phyloP scores from a whole-genome alignment of 1,140 invertebrate species.

The Bombus superbus region DNA sequence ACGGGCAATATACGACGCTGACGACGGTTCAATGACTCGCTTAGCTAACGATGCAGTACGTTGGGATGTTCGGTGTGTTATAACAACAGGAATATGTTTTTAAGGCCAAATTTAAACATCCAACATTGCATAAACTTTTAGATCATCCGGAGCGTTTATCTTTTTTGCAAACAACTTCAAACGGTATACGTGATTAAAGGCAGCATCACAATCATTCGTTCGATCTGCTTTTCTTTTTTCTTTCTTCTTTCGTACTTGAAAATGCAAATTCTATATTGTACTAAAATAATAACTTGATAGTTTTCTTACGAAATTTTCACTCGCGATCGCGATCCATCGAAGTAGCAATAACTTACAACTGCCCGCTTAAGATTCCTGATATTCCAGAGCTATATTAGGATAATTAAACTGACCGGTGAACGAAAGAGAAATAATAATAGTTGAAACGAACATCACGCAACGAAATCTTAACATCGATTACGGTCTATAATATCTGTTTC shows the following conservation, averaged over 20 bases:
- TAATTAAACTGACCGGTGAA: background rate
- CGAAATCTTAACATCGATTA: background rate
- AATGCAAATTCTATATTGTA: background rate
- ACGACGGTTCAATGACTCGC: conserved; percentile 63
- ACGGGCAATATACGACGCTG: conserved; percentile 9
- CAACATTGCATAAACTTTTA: background rate
- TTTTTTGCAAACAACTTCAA: background rate
- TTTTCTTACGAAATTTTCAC: background rate
- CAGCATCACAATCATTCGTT: background rate
- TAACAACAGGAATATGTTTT: conserved; percentile 27
- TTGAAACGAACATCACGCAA: background rate
- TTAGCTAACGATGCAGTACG: conserved; percentile 16
- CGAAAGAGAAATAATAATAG: background rate
- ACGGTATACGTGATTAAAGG: background rate
- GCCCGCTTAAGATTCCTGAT: background rate
- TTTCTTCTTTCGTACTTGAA: background rate
- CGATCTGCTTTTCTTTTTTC: background rate
- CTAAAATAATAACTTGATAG: background rate
- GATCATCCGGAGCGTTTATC: background rate
- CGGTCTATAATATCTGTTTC: background rate
- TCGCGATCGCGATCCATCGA: background rate
- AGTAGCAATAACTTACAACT: background rate
- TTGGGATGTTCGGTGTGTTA: background rate
- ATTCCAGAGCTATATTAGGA: background rate
- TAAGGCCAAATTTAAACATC: background rate